phyloP scores from a whole-genome alignment of 2,888 invertebrate species.

The Metalampra italica region DNA sequence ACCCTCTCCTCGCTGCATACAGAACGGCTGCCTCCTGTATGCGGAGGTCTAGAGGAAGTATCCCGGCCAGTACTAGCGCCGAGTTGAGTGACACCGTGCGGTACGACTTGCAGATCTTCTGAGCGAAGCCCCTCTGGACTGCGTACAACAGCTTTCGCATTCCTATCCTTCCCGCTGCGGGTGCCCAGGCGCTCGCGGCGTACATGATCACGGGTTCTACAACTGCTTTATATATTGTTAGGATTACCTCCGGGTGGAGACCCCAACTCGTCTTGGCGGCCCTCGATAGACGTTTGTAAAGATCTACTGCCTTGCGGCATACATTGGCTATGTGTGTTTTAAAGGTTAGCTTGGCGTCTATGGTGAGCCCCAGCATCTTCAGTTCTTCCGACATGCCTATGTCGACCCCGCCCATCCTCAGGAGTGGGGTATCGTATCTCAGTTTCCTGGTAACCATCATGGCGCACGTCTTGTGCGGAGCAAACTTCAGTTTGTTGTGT shows the following conservation, averaged over 20 bases:
- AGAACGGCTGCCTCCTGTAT: neutral
- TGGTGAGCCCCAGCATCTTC: slow-evolving; percentile 5
- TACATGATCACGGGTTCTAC: neutral
- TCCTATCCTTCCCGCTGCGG: neutral
- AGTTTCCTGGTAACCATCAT: slow-evolving; percentile 9
- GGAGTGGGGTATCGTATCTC: slow-evolving; percentile 9
- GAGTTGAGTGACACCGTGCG: slow-evolving; percentile 7
- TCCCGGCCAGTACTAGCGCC: slow-evolving; percentile 8
- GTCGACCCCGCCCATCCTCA: slow-evolving; percentile 9
- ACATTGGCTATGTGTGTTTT: slow-evolving; percentile 5
- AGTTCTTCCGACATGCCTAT: neutral
- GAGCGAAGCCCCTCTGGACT: slow-evolving; percentile 1
- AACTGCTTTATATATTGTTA: neutral
- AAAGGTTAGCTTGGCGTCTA: slow-evolving; percentile 12
- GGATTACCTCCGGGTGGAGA: neutral
- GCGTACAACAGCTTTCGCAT: neutral
- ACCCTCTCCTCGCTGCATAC: neutral
- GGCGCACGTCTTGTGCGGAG: slow-evolving; percentile 10
- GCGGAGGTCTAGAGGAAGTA: slow-evolving; percentile 12
- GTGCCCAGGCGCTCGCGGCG: neutral
- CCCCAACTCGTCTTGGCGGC: slow-evolving; percentile 9
- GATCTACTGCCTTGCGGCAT: slow-evolving; percentile 3
- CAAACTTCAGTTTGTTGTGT: slow-evolving; percentile 12
- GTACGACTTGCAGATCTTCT: slow-evolving; percentile 2
- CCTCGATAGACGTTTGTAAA: slow-evolving; percentile 4